phyloP scores from a whole-genome alignment of 2,113 vertebrate genomes.

The Apteryx mantelli region DNA sequence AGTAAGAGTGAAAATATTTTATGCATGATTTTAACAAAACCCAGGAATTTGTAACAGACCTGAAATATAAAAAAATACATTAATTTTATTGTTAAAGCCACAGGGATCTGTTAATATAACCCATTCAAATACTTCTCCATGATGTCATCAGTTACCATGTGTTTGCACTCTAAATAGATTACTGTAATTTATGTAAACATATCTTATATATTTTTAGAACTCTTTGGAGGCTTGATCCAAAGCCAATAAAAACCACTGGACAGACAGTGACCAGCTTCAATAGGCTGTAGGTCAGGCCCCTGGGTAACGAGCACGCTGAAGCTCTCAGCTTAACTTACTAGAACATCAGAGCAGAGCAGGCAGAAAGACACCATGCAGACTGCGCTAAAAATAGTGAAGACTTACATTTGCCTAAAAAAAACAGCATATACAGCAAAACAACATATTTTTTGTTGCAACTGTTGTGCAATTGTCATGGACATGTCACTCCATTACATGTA shows the following conservation, averaged over 20 bases:
- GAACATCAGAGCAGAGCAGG: background rate
- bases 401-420: background rate
- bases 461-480: background rate
- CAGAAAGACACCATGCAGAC: background rate
- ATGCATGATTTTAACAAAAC: constrained; percentile 1
- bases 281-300: background rate
- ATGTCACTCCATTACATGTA: background rate
- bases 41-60: background rate
- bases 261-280: constrained; percentile 45
- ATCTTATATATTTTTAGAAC: constrained; percentile 51
- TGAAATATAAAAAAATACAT: constrained; percentile 17
- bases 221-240: background rate
- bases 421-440: background rate
- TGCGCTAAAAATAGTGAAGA: background rate
- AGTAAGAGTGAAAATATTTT: background rate
- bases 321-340: background rate
- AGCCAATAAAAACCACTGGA: background rate
- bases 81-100: constrained; percentile 31
- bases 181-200: constrained; percentile 53
- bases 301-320: background rate
- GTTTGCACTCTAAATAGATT: constrained; percentile 58
- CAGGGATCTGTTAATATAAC: constrained; percentile 20
- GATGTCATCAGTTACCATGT: constrained; percentile 36
- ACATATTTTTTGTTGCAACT: background rate
- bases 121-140: constrained; percentile 12